Percentiles rank a stretch among this genome's conserved stretches.
Conservation (phyloP, 1,140 invertebrate species). For the Delia radicum region DNA sequence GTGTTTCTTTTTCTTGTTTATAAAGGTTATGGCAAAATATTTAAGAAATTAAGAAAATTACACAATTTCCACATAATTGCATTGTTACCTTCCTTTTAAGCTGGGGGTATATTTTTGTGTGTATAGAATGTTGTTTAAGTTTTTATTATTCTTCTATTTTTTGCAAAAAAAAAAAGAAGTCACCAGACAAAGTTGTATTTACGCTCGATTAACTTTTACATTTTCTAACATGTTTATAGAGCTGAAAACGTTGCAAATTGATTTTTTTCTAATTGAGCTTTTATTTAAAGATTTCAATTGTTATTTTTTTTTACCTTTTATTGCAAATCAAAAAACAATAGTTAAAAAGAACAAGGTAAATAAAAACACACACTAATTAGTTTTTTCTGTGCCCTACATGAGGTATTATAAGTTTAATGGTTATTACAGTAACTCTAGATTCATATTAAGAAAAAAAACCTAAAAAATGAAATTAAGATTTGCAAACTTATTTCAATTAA, state of each 20-base stretch:
- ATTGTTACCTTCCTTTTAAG: neutral
- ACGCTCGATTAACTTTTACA: neutral
- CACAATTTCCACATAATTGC: neutral
- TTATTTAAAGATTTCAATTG: neutral
- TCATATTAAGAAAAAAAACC: no score
- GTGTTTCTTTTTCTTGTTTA: neutral
- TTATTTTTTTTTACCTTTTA: neutral
- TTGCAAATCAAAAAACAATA: neutral
- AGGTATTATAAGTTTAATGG: no score
- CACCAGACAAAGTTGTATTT: neutral
- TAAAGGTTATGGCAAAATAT: neutral
- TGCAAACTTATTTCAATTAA: no score
- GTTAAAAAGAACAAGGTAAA: no score
- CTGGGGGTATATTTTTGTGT: neutral
- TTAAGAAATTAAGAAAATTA: neutral
- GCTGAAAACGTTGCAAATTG: neutral
- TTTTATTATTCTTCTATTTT: neutral
- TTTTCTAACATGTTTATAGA: neutral
- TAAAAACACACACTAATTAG: neutral
- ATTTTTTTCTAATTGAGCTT: neutral
- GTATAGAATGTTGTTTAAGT: neutral
- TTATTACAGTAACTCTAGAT: no score
- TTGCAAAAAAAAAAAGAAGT: neutral
- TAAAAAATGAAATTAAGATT: no score
- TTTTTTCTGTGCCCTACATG: no score